phyloP scores from a whole-genome alignment of 2,888 invertebrate genomes.

The Coleophora flavipennella region DNA sequence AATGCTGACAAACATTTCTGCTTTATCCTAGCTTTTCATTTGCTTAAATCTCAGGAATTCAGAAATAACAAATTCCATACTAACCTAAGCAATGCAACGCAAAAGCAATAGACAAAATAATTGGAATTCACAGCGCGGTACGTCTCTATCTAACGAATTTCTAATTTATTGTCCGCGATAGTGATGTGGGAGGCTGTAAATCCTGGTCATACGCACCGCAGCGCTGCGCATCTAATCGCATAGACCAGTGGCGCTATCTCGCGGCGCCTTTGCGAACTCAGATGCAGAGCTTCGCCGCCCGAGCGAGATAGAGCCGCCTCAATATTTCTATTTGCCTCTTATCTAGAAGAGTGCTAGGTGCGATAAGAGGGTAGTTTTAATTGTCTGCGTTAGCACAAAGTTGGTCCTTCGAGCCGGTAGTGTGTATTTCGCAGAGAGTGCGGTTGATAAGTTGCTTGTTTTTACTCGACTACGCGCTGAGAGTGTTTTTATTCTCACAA shows the following conservation, averaged over 20 bases:
- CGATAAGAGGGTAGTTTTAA: constrained; percentile 29
- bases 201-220: constrained; percentile 51
- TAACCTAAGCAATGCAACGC: too few species aligned
- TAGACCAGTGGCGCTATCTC: constrained; percentile 45
- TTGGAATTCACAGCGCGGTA: constrained; percentile 49
- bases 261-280: constrained; percentile 61
- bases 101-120: constrained; percentile 41
- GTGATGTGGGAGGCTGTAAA: constrained; percentile 42
- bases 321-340: constrained; percentile 52
- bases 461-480: too few species aligned
- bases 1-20: too few species aligned
- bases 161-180: constrained; percentile 68
- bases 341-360: constrained; percentile 38
- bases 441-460: too few species aligned
- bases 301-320: constrained; percentile 22
- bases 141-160: constrained; percentile 71
- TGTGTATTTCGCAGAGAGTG: too few species aligned
- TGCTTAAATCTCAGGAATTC: too few species aligned
- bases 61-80: too few species aligned
- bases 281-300: constrained; percentile 51
- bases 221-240: constrained; percentile 60
- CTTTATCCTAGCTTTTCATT: too few species aligned
- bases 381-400: constrained; percentile 14
- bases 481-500: too few species aligned
- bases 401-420: neutral